Base-by-base conservation (phyloP, 2,797 vertebrate species). In the Pogonophryne albipinna region DNA sequence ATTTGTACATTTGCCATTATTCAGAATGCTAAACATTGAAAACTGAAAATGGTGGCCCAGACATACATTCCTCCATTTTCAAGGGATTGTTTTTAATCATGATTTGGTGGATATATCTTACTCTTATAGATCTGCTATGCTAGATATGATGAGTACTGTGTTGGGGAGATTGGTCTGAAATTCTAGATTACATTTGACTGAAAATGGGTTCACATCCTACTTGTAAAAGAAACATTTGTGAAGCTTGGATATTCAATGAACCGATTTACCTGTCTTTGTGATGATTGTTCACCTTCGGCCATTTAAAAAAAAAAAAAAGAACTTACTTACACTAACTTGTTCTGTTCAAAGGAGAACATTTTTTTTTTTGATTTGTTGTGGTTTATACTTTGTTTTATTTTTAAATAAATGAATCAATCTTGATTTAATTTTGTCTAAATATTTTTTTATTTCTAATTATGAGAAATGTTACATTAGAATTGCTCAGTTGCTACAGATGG, bases 31-130 rank as follows among this genome's bases (percentile, higher is more conserved):
- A 38, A 38, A 38, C 34, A 38, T 38, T 7, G 2, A 38, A 38
- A 38, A 38, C 5, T 27, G 27, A 9, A 68, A 78, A 71, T 80
- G 55, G 76, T 42, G 20, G 89, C 86, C 79, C 85, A 83, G 85
- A 87, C 85, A 83, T 92, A 93, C 92, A 93, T 94, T 95, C 93
- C 93, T 86, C 68, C 45, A n/a, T 74, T 80, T 83, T 23, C 13
- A 84, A 75, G 70, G 65, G 44, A 83, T 83, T 71, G 42, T 83
- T 87, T 86, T 59, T 51, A 57, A 58, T 17, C 14, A 44, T 65
- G 53, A 71, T 79, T 80, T 57, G 51, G 83, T 90, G 71, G 68
- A 67, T 81, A 61, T 76, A 49, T 68, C 83, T 85, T 75, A 58
- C 64, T 84, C 57, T 83, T 59, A 84, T 58, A 66, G 81, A 84